Percentiles rank a stretch among this genome's conserved stretches.
These are phyloP conservation scores for Rhagologus leucostigma DNA, from an alignment of 2,113 vertebrate species.

Conservation along the genomic window DNA sequence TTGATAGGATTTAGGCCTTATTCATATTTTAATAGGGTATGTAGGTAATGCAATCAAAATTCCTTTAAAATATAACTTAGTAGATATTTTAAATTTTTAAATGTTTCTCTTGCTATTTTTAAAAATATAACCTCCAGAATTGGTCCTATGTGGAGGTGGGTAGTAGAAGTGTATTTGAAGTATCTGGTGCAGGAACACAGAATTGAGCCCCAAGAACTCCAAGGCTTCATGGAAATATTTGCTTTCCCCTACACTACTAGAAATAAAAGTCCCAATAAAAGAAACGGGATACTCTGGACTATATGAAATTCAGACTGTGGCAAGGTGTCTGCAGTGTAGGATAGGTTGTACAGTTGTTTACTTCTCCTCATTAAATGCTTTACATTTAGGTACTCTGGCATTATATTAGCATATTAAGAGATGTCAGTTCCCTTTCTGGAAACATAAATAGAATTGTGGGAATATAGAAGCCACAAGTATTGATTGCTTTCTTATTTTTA, in stretches of 20 bases:
- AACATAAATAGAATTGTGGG: conserved; percentile 41
- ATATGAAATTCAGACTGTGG: neutral
- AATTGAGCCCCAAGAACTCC: neutral
- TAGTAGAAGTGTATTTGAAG: neutral
- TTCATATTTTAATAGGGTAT: neutral
- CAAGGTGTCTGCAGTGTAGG: neutral
- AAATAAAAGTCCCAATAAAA: neutral
- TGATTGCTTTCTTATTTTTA: conserved; percentile 31
- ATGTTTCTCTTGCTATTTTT: neutral
- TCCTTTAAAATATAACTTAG: neutral
- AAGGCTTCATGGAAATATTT: neutral
- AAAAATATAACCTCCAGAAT: neutral
- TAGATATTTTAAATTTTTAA: neutral
- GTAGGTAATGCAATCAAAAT: neutral
- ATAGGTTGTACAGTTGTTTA: neutral
- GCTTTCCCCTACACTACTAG: neutral
- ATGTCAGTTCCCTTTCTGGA: conserved; percentile 1
- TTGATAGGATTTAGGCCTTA: neutral
- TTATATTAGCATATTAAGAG: neutral
- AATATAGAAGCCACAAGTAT: conserved; percentile 17
- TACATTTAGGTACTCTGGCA: neutral
- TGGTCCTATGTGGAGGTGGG: neutral
- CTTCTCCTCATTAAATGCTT: neutral
- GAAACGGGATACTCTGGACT: neutral
- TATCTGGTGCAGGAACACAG: neutral